These are phyloP conservation scores for Paramormyrops hopkinsi DNA, from an alignment of 2,797 vertebrate species.

Conservation along the genomic window DNA sequence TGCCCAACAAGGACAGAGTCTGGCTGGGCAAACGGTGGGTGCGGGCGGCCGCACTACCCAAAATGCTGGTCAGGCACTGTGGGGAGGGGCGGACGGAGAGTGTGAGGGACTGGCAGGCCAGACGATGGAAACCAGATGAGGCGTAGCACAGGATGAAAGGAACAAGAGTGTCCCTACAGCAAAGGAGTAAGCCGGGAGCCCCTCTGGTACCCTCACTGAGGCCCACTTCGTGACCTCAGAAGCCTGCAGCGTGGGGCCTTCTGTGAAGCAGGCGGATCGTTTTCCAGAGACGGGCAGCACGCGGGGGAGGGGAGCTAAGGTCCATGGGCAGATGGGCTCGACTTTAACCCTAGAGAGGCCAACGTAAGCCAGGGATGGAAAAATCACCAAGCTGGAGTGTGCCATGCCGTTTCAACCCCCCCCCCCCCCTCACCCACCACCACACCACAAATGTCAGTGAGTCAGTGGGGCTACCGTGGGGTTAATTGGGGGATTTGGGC, in stretches of 20 bases:
- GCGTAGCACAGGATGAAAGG: constrained; percentile 69
- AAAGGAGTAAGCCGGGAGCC: constrained; percentile 51
- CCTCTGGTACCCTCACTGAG: constrained; percentile 54
- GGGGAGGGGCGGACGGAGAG: constrained; percentile 15
- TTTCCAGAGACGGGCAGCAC: background rate
- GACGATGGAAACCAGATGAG: constrained; percentile 80
- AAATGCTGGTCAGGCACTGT: constrained; percentile 23
- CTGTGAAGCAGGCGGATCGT: background rate
- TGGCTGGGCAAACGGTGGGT: background rate
- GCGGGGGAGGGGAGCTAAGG: background rate
- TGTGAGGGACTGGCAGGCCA: constrained; percentile 2
- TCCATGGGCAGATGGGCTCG: background rate
- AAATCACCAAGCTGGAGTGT: background rate
- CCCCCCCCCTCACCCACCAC: too few relatives aligned
- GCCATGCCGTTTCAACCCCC: background rate
- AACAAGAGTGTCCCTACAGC: constrained; percentile 73
- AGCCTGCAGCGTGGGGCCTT: background rate
- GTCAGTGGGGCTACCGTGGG: background rate
- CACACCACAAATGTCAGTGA: background rate
- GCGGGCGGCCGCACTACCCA: constrained; percentile 6
- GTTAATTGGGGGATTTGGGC: constrained; percentile 9
- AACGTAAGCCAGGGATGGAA: background rate
- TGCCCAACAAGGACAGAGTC: background rate
- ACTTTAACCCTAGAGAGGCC: background rate
- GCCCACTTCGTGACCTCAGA: background rate